Conservation (phyloP, 1,140 invertebrate species). For the Caenorhabditis latens region DNA sequence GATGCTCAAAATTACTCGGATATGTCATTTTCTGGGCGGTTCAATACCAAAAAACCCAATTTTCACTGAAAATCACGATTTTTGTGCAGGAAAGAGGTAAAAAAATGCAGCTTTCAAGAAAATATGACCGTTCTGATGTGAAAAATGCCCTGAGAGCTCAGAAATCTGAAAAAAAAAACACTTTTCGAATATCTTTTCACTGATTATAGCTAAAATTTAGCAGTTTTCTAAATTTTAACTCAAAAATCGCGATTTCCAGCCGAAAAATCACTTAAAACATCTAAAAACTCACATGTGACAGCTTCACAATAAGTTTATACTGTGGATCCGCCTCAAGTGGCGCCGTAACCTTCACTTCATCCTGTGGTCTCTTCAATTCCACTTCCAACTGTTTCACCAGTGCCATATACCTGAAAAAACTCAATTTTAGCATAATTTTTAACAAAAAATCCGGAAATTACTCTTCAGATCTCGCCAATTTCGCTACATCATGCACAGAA, state of each 20-base stretch:
- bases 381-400: constrained; percentile 69
- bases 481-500: constrained; percentile 61
- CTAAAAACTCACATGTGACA: constrained; percentile 72
- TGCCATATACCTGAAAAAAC: constrained; percentile 70
- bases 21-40: too few relatives aligned
- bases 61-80: too few relatives aligned
- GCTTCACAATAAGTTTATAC: constrained; percentile 74
- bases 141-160: too few relatives aligned
- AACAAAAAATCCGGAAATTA: constrained; percentile 56
- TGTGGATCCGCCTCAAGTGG: constrained; percentile 76
- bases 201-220: too few relatives aligned
- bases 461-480: constrained; percentile 64
- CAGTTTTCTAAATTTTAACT: neutral
- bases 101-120: too few relatives aligned
- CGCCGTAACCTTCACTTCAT: constrained; percentile 70
- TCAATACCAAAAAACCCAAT: too few relatives aligned
- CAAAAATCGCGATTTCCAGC: neutral
- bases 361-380: constrained; percentile 59
- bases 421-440: constrained; percentile 57
- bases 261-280: neutral
- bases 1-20: too few relatives aligned
- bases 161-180: too few relatives aligned
- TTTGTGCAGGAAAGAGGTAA: too few relatives aligned
- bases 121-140: too few relatives aligned
- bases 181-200: too few relatives aligned